These are phyloP conservation scores for Hedychridium roseum DNA, from an alignment of 2,888 invertebrate species.

Conservation along the genomic window DNA sequence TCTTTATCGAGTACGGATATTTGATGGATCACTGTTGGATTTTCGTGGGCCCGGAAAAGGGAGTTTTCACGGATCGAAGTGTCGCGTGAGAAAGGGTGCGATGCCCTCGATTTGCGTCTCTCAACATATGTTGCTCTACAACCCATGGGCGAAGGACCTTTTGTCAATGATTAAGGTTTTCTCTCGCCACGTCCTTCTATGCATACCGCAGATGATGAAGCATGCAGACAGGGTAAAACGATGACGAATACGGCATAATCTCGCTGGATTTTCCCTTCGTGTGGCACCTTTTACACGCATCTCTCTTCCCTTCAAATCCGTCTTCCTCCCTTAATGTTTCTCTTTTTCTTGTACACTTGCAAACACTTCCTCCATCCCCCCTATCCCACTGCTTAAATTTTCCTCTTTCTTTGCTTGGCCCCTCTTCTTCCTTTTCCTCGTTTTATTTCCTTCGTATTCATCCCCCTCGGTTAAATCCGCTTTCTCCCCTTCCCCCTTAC, in stretches of 20 bases:
- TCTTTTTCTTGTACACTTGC: not conserved
- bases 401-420: not conserved
- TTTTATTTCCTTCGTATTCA: too few species aligned
- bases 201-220: too few species aligned
- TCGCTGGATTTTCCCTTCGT: too few species aligned
- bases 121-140: not conserved
- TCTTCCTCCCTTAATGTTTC: not conserved
- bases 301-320: too few species aligned
- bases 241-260: too few species aligned
- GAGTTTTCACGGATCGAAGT: slow-evolving; percentile 36
- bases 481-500: slow-evolving; percentile 4
- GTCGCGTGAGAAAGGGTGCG: slow-evolving; percentile 50
- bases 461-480: too few species aligned
- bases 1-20: too few species aligned
- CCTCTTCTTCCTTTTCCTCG: too few species aligned
- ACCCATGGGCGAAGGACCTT: slow-evolving; percentile 11
- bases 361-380: not conserved
- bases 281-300: too few species aligned
- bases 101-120: slow-evolving; percentile 13
- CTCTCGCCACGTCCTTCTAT: slow-evolving; percentile 28
- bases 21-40: too few species aligned
- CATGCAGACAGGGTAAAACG: not conserved
- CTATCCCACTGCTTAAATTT: not conserved
- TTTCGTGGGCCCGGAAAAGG: slow-evolving; percentile 21
- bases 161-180: slow-evolving; percentile 42